Evolutionary conservation across 2,888 invertebrate genomes (phyloP).

Genomic region (Melanostoma scalare): DNA sequence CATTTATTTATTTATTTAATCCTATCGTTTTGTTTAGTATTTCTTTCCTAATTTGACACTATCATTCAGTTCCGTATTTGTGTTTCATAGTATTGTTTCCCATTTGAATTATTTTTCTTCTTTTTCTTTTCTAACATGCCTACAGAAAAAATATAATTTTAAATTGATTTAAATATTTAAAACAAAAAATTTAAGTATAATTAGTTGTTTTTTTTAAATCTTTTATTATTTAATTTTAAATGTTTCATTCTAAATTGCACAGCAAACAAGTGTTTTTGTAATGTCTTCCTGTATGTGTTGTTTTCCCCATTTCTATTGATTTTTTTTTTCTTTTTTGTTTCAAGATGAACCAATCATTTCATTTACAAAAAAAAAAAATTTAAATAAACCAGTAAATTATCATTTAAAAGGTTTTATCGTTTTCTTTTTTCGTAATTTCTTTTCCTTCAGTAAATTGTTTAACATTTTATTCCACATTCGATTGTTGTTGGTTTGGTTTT

Average conservation of each 20-base stretch:
- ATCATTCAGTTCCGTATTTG: constrained; percentile 66
- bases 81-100: constrained; percentile 50
- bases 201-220: constrained; percentile 1
- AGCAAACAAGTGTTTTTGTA: constrained; percentile 60
- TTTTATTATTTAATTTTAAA: constrained; percentile 27
- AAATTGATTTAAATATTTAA: constrained; percentile 27
- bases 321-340: constrained; percentile 10
- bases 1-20: constrained; percentile 36
- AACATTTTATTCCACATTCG: constrained; percentile 47
- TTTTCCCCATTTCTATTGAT: background rate
- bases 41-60: constrained; percentile 69
- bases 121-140: constrained; percentile 20
- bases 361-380: constrained; percentile 38
- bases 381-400: constrained; percentile 20
- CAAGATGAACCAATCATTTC: constrained; percentile 14
- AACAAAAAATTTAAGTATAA: too few species aligned
- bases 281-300: constrained; percentile 54
- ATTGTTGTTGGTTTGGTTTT: constrained; percentile 55
- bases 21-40: constrained; percentile 46
- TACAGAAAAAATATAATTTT: constrained; percentile 42
- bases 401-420: constrained; percentile 7
- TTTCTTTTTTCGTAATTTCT: constrained; percentile 13
- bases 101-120: constrained; percentile 22
- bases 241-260: constrained; percentile 67
- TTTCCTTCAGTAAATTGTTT: constrained; percentile 12